Percentiles rank a stretch among this genome's conserved stretches.
phyloP scores from a whole-genome alignment of 2,797 vertebrate species.

The Pantherophis vulpinus region DNA sequence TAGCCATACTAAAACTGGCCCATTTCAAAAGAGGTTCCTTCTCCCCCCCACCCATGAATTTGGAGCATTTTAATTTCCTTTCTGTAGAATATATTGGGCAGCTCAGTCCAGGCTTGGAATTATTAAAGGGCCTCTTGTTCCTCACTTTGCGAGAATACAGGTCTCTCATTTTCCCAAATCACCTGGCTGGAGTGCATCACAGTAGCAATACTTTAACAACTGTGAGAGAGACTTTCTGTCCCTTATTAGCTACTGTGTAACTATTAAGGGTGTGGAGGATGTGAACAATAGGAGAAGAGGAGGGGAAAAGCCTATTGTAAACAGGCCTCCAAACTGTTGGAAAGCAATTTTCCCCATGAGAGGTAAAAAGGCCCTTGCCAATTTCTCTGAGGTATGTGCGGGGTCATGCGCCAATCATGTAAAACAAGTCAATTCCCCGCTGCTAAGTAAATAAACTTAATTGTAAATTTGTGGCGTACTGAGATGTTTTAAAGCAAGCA shows the following conservation, averaged over 20 bases:
- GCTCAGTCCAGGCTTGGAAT: neutral
- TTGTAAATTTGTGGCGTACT: conserved; percentile 56
- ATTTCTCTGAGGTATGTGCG: conserved; percentile 23
- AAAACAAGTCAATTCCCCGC: conserved; percentile 57
- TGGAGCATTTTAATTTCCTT: conserved; percentile 46
- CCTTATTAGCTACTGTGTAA: conserved; percentile 65
- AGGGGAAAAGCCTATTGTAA: conserved; percentile 36
- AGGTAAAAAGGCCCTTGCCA: conserved; percentile 34
- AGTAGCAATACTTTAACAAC: conserved; percentile 65
- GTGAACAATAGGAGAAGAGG: conserved; percentile 60
- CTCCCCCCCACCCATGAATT: neutral
- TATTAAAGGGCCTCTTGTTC: conserved; percentile 39
- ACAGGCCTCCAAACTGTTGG: conserved; percentile 54
- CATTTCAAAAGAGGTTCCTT: conserved; percentile 8
- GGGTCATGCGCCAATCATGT: conserved; percentile 47
- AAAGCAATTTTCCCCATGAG: conserved; percentile 59
- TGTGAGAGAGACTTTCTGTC: conserved; percentile 62
- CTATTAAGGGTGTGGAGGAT: conserved; percentile 63
- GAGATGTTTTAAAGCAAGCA: conserved; percentile 57
- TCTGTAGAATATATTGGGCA: conserved; percentile 12
- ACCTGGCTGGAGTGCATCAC: conserved; percentile 50
- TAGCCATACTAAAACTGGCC: conserved; percentile 8
- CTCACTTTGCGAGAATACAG: conserved; percentile 23
- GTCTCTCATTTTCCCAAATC: conserved; percentile 34
- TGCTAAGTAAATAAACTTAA: conserved; percentile 68